Conservation (phyloP, 92 coral and sea anemone species). For the Palythoa caribaeorum region DNA sequence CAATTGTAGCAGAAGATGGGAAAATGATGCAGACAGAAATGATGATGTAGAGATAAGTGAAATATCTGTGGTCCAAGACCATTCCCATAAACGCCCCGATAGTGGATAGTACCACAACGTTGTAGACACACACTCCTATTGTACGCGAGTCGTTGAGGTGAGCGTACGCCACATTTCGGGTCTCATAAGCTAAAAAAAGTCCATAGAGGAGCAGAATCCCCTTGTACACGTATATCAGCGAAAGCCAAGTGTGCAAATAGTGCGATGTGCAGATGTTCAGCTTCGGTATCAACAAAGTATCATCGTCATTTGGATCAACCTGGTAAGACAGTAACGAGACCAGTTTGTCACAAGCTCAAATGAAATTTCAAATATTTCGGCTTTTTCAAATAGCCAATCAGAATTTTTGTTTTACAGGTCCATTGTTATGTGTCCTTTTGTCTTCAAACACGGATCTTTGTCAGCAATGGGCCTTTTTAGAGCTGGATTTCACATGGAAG, state of each 20-base stretch:
- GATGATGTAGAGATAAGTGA: constrained; percentile 73
- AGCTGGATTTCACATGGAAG: no score
- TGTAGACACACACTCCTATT: constrained; percentile 96
- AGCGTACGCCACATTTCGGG: constrained; percentile 92
- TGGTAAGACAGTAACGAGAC: constrained; percentile 9
- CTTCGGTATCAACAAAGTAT: constrained; percentile 43
- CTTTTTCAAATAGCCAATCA: no score
- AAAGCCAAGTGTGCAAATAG: constrained; percentile 74
- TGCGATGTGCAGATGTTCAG: constrained; percentile 74
- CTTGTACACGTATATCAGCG: constrained; percentile 82
- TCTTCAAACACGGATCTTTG: no score
- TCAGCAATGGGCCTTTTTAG: no score
- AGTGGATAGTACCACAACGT: constrained; percentile 86
- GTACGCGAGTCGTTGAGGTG: constrained; percentile 96
- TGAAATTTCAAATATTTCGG: no score
- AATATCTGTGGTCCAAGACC: constrained; percentile 69
- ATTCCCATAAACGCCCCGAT: constrained; percentile 85
- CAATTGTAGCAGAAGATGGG: constrained; percentile 89
- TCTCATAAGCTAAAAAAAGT: constrained; percentile 93
- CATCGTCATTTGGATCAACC: constrained; percentile 55
- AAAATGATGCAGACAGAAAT: constrained; percentile 85
- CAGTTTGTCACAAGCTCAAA: no score
- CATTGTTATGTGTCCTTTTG: no score
- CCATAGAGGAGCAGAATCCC: constrained; percentile 94
- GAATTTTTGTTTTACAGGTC: no score